Base-by-base conservation (phyloP, 2,113 vertebrate species). In the Toxotes chatareus region DNA sequence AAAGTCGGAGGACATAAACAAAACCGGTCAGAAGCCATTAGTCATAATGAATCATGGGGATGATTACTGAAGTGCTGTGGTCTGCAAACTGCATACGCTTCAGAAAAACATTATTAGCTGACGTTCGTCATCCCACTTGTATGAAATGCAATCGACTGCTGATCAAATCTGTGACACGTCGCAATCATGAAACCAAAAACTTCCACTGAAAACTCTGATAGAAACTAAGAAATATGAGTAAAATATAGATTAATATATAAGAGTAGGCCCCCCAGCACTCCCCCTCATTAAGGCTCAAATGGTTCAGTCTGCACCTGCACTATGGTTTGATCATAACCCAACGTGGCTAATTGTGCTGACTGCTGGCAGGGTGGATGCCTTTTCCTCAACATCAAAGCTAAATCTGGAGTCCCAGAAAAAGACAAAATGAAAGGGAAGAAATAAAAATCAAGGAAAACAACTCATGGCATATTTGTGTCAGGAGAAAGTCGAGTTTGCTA, bases 311-410 rank as follows among this genome's bases (percentile, higher is more conserved):
- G 80, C 76, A 82, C 83, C 86, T 90, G 82, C 71, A 66, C 32
- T n/a, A 0, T 1, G 61, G 84, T 63, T 88, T 87, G 86, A 86
- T 92, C 91, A 86, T 1, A 49, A 63, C 44, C 76, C 4, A 51
- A 90, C 71, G 66, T 88, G 88, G 82, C 47, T 86, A 90, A 91
- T 91, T 76, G 86, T 76, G 75, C 65, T 67, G 88, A 90, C 88
- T 87, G 84, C 69, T 89, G 86, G 79, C 74, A 83, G 42, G 46
- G 53, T 19, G 56, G 51, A 73, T 73, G 79, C 76, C 23, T 60
- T 76, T 68, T 77, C 68, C 69, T 73, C 31, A 65, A 86, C 89
- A 88, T 91, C 89, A 90, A 88, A 90, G 88, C 84, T 78, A 82
- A 86, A 88, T 76, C 67, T 84, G 85, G 63, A 85, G 32, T 8